phyloP scores from a whole-genome alignment of 2,113 vertebrate genomes.

The Edolisoma coerulescens region DNA sequence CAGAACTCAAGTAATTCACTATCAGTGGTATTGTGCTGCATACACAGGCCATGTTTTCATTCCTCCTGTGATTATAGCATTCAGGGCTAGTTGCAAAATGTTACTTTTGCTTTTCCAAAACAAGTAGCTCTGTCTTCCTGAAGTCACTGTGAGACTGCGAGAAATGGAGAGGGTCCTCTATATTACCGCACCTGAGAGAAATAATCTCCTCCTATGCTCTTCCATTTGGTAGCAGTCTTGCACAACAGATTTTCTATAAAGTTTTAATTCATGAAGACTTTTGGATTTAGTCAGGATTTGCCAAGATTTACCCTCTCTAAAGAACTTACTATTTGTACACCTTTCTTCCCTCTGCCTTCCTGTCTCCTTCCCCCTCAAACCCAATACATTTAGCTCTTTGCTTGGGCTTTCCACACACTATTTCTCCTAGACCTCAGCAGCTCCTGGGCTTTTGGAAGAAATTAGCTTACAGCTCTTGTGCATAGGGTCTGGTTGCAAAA shows the following conservation, averaged over 20 bases:
- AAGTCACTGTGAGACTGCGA: background rate
- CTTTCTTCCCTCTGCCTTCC: background rate
- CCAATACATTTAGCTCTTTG: background rate
- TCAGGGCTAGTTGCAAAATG: background rate
- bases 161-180: background rate
- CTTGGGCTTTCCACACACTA: background rate
- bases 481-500: background rate
- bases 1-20: background rate
- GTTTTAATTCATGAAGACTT: background rate
- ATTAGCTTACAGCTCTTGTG: background rate
- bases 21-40: background rate
- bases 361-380: background rate
- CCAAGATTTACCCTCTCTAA: background rate
- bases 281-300: background rate
- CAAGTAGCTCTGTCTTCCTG: background rate
- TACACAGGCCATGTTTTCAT: fast-evolving
- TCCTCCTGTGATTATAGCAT: background rate
- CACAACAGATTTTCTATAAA: background rate
- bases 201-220: background rate
- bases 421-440: background rate
- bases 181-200: background rate
- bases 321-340: background rate
- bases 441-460: background rate
- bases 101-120: background rate
- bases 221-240: background rate